Evolutionary conservation across 2,113 vertebrate genomes (phyloP), one percentile per base, ranked within the genome.

Genomic region (Hemibagrus wyckioides): DNA sequence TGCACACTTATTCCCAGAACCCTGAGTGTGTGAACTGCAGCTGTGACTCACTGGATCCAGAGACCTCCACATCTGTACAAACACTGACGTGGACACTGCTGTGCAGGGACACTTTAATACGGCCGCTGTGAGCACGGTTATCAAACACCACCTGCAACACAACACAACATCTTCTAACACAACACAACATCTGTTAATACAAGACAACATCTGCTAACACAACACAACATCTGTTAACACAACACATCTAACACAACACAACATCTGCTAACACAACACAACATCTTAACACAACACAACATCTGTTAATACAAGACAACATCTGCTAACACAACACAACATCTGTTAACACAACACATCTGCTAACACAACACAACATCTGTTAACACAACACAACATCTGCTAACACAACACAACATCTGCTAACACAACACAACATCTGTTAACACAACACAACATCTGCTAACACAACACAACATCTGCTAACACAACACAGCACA

Each of bases 81-180:
- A 98, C 97, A 83, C 93, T 95, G 86, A 99, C 97, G 0, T 91
- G 94, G 88, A 97, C 96, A 79, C 97, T 93, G 14, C 96, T 97
- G 86, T 95, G 93, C 65, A 99, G 92, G 30, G 93, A 93, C 85
- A 98, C 96, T 91, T 96, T 97, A 87, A 99, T 97, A 93, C 94
- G 95, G 90, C 98, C 98, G 85, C 97, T 99, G 82, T 98, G 97
- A 56, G 97, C 98, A 89, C 92, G 96, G 89, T 99, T 99, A 92
- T 99, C 96, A 91, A 99, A 98, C 30, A 91, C 85, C 81, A 99
- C 97, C 98, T 99, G 93, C 89, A 88, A 90, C 89, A 21, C 4
- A 9, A 65, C 13, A 61, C 25, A n/a, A 25, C 71, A 41, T 25
- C 69, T 73, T 36, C 10, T 23, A 23, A 73, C 23, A 36, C 6